These are phyloP conservation scores for Falco punctatus DNA, from an alignment of 2,113 vertebrate species.

Conservation along the genomic window DNA sequence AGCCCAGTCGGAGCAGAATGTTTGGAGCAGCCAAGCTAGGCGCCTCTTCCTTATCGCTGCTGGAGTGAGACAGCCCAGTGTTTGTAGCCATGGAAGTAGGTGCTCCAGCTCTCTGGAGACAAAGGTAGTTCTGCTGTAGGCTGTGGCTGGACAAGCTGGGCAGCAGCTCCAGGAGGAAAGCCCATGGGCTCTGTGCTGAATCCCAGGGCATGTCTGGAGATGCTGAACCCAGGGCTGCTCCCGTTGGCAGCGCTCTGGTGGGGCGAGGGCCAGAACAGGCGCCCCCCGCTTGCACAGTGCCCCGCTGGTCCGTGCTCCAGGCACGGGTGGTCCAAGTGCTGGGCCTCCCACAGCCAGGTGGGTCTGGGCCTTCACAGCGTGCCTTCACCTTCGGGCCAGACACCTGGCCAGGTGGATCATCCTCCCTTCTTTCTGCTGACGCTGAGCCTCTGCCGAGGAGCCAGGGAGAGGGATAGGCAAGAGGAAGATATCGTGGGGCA, in stretches of 20 bases:
- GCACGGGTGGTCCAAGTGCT: background rate
- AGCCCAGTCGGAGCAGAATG: background rate
- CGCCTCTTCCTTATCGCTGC: background rate
- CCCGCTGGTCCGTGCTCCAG: background rate
- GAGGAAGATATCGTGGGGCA: background rate
- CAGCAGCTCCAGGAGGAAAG: background rate
- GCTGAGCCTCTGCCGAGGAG: background rate
- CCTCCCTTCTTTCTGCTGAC: background rate
- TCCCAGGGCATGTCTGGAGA: background rate
- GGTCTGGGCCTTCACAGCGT: background rate
- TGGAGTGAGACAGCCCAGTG: background rate
- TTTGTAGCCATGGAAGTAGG: background rate
- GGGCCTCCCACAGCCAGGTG: background rate
- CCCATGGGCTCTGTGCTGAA: background rate
- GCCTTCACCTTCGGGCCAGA: background rate
- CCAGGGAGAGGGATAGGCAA: background rate
- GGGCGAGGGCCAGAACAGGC: background rate
- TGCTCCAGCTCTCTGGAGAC: background rate
- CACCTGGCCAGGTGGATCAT: background rate
- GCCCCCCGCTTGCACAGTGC: rapidly evolving
- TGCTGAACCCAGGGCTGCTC: background rate
- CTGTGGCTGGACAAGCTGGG: background rate
- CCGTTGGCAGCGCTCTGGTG: background rate
- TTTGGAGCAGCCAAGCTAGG: background rate
- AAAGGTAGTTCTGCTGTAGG: background rate